A percentile compares a stretch with the other conserved stretches of the same genome.
Conservation (phyloP, 1,140 invertebrate genomes). For the Macrocentrus cingulum region DNA sequence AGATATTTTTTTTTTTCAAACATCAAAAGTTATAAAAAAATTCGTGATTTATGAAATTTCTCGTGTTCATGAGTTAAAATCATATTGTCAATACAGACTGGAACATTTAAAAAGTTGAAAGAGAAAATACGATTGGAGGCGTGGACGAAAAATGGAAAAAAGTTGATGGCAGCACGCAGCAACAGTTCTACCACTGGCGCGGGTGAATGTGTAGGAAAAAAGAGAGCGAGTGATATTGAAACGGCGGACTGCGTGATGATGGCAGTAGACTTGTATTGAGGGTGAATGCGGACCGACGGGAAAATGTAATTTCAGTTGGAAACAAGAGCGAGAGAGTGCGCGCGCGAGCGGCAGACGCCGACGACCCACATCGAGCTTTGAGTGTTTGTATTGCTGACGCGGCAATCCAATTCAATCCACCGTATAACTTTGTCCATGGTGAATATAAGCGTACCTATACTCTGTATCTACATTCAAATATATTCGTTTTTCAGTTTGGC, state of each 20-base stretch:
- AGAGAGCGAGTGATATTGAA: constrained; percentile 39
- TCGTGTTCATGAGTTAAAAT: background rate
- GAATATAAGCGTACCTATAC: constrained; percentile 37
- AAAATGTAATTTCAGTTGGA: constrained; percentile 59
- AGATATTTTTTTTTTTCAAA: background rate
- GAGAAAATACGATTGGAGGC: too few relatives aligned
- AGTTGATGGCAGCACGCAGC: background rate
- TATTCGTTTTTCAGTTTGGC: too few relatives aligned
- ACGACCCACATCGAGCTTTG: constrained; percentile 53
- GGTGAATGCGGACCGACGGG: constrained; percentile 40
- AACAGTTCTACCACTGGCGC: too few relatives aligned
- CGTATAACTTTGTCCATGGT: constrained; percentile 41
- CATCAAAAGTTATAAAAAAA: background rate
- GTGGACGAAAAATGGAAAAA: background rate
- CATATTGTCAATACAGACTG: background rate
- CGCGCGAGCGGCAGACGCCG: constrained; percentile 24
- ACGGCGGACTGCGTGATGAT: constrained; percentile 23
- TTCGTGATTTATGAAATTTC: background rate
- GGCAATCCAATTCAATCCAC: constrained; percentile 58
- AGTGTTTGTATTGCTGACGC: constrained; percentile 60
- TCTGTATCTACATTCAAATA: constrained; percentile 31
- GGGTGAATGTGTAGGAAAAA: constrained; percentile 33
- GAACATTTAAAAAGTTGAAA: too few relatives aligned
- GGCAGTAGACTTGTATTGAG: background rate
- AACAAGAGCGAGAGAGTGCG: constrained; percentile 48